Evolutionary conservation across 2,888 invertebrate genomes (phyloP), one percentile per base, ranked within the genome.

Genomic region (Noctua janthe): DNA sequence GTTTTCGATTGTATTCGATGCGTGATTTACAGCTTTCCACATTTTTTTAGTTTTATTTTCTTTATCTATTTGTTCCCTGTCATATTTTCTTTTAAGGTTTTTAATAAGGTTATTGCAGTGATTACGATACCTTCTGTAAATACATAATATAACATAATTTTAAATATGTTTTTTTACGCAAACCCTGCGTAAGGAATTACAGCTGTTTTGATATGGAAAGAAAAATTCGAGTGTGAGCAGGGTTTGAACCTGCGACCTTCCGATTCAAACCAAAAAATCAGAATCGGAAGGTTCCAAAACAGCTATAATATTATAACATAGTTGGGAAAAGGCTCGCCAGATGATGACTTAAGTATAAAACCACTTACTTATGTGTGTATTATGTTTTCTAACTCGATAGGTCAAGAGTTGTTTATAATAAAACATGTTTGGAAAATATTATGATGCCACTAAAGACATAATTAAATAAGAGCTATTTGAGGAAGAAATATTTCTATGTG

Each of bases 401-500:
- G 69, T 82, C 86, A 74, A 81, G 69, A 84, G 17, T 35, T 49
- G 73, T 54, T 62, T 59, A 54, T 51, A 51, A 59, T 74, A 59
- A 66, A 72, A 85, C 73, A 67, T 84, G 79, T 84, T 84, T 87
- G 73, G 1, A 78, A 84, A 84, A 84, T 78, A 84, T 84, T 84
- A 87, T 84, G 79, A 84, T 74, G 87, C 76, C 82, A 82, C 72
- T 82, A 81, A 71, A 71, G 23, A 81, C 66, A 17, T 59, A 81
- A 82, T 85, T 81, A 81, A 82, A 85, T 67, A 82, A 86, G 20
- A 17, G 29, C 15, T 83, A 66, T 86, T 83, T 83, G 82, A 35
- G 75, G 54, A 86, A 83, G 64, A 62, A 29, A 82, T 71, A 82
- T 82, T 70, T 86, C n/a, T 83, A 43, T 70, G 62, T 64, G 62